Base-by-base conservation (phyloP, 1,140 invertebrate species). In the Brachionus paranguensis region DNA sequence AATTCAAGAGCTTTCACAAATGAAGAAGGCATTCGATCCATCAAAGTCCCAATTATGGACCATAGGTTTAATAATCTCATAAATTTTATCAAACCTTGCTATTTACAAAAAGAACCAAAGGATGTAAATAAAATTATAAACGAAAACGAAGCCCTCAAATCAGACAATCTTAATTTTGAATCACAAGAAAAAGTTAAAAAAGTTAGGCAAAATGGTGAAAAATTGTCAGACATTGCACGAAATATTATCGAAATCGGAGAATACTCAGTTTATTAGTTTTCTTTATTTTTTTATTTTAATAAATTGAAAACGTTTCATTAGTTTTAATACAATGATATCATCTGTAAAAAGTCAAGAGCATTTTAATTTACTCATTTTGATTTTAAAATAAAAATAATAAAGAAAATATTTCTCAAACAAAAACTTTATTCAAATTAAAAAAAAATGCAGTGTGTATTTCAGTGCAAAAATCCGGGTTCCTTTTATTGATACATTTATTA, bases 111-210 rank as follows among this genome's bases (percentile, higher is more conserved):
- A 50, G 72, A 76, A 37, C 41, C 20, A n/a, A 76, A 76, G 43
- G 72, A 76, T 76, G 20, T 76, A 50, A 47, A 76, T 76, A 76
- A 33, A 37, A 76, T 76, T 50, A 76, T 76, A 76, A 50, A 76
- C 24, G 17, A 76, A 50, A 76, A 76, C 29, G 72, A 76, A 50
- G 72, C 72, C 4, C 72, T 76, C 4, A 76, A 76, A 76, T 50
- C 43, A 14, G 47, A 47, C 47, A 76, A 50, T 50, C 27, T 76
- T 45, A 76, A 76, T 50, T 24, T 29, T 24, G 72, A 76, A 27
- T 10, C 10, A 27, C 43, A 50, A 50, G 72, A 76, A 50, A 76
- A 76, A 50, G 11, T 50, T 1, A 76, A 50, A 76, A 76, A 76
- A 27, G 8, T 76, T 14, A 50, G 45, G 50, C 8, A 50, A 10